A percentile compares a stretch with the other conserved stretches of the same genome.
Evolutionary conservation across 2,888 invertebrate genomes (phyloP).

Genomic region (Chrysolina haemoptera): DNA sequence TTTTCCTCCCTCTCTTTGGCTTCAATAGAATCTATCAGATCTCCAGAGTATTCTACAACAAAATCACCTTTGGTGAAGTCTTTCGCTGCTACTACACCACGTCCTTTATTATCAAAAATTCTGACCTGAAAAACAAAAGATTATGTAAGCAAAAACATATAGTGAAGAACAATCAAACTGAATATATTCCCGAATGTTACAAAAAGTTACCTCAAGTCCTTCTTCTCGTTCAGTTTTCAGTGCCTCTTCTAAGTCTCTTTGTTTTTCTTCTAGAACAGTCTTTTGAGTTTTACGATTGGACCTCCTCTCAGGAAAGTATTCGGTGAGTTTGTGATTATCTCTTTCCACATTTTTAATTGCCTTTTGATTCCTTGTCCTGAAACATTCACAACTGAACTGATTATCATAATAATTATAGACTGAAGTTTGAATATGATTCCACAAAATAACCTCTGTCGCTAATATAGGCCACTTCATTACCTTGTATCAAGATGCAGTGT

Average conservation of each 20-base stretch:
- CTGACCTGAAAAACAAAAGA: slow-evolving; percentile 73
- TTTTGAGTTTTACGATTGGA: slow-evolving; percentile 90
- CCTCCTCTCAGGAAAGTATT: slow-evolving; percentile 90
- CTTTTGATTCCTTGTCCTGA: neutral
- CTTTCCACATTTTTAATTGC: slow-evolving; percentile 37
- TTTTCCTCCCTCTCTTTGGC: slow-evolving; percentile 87
- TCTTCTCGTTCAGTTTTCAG: slow-evolving; percentile 85
- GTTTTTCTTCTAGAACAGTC: slow-evolving; percentile 88
- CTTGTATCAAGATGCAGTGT: too few relatives aligned
- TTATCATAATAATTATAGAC: too few relatives aligned
- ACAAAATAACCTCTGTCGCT: too few relatives aligned
- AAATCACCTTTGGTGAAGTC: slow-evolving; percentile 91
- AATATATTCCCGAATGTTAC: too few relatives aligned
- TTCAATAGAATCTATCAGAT: slow-evolving; percentile 86
- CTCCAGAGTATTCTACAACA: slow-evolving; percentile 97
- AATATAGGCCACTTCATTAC: too few relatives aligned
- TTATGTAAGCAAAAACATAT: too few relatives aligned
- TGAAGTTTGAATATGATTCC: too few relatives aligned
- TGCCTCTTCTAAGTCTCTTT: slow-evolving; percentile 84
- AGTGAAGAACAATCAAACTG: too few relatives aligned
- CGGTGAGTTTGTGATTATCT: slow-evolving; percentile 64
- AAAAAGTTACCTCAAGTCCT: slow-evolving; percentile 80
- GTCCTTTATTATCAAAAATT: slow-evolving; percentile 88
- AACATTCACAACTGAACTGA: too few relatives aligned
- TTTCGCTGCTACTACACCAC: slow-evolving; percentile 90